Percentiles rank a stretch among this genome's conserved stretches.
These are phyloP conservation scores for Syrmaticus mikado DNA, from an alignment of 2,113 vertebrate genomes.

Conservation along the genomic window DNA sequence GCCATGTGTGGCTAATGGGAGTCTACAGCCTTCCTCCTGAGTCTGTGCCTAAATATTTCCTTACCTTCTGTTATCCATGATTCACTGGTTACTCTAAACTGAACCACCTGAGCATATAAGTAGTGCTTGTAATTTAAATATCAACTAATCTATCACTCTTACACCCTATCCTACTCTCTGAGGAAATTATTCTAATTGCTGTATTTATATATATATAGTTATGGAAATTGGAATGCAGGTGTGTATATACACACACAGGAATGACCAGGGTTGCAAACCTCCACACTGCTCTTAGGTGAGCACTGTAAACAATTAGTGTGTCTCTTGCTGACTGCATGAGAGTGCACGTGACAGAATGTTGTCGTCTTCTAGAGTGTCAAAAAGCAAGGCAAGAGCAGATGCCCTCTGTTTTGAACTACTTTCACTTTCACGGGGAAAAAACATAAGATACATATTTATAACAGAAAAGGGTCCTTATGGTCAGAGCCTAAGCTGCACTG, in stretches of 20 bases:
- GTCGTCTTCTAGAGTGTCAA: background rate
- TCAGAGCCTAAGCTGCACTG: background rate
- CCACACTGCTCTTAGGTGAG: background rate
- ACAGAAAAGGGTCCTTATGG: background rate
- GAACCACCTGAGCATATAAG: background rate
- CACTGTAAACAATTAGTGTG: background rate
- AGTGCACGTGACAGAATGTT: background rate
- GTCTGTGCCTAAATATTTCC: background rate
- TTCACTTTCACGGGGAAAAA: background rate
- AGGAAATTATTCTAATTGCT: background rate
- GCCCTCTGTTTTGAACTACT: background rate
- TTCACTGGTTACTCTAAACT: background rate
- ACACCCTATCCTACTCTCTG: background rate
- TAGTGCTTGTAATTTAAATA: background rate
- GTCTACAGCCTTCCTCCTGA: background rate
- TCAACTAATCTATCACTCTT: background rate
- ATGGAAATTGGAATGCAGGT: no score
- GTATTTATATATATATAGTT: background rate
- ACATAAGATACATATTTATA: background rate
- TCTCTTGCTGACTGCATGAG: background rate
- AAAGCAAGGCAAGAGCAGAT: background rate
- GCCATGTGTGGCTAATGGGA: background rate
- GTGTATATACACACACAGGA: background rate
- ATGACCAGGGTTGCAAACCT: background rate
- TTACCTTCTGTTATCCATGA: background rate